Evolutionary conservation across 2,113 vertebrate species (phyloP).

Genomic region (Polyodon spathula): DNA sequence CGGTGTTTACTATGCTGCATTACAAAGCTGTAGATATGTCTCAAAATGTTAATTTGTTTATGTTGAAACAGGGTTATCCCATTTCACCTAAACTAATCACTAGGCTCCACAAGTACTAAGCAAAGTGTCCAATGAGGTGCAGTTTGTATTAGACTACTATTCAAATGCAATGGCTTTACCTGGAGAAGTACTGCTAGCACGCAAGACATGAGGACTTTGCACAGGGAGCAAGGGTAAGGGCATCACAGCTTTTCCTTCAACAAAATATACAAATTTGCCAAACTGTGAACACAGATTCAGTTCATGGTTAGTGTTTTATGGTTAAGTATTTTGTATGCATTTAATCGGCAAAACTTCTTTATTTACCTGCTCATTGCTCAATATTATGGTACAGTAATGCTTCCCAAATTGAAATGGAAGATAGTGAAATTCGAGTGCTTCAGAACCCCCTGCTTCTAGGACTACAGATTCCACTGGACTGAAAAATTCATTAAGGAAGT

Average conservation of each 20-base stretch:
- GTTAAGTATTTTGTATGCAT: not conserved
- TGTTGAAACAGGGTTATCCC: too few relatives aligned
- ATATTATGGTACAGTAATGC: slow-evolving; percentile 64
- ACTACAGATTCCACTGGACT: slow-evolving; percentile 35
- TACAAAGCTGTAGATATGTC: too few relatives aligned
- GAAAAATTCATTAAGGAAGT: slow-evolving; percentile 55
- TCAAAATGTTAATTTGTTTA: too few relatives aligned
- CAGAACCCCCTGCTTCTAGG: slow-evolving; percentile 39
- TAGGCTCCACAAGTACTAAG: too few relatives aligned
- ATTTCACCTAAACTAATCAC: too few relatives aligned
- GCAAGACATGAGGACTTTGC: slow-evolving; percentile 37
- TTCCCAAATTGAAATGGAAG: slow-evolving; percentile 63
- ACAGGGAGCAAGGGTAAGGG: slow-evolving; percentile 51
- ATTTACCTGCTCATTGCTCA: slow-evolving; percentile 60
- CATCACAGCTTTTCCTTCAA: slow-evolving; percentile 54
- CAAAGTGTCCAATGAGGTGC: too few relatives aligned
- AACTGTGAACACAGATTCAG: slow-evolving; percentile 48
- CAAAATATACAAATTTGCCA: slow-evolving; percentile 65
- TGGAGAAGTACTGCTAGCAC: slow-evolving; percentile 24
- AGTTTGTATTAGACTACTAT: not conserved
- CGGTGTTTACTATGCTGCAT: too few relatives aligned
- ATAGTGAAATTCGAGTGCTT: slow-evolving; percentile 53
- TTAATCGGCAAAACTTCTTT: not conserved
- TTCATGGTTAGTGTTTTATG: too few relatives aligned
- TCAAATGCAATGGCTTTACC: slow-evolving; percentile 56